phyloP scores from a whole-genome alignment of 2,888 invertebrate genomes.

The Drosophila fulvimacula region DNA sequence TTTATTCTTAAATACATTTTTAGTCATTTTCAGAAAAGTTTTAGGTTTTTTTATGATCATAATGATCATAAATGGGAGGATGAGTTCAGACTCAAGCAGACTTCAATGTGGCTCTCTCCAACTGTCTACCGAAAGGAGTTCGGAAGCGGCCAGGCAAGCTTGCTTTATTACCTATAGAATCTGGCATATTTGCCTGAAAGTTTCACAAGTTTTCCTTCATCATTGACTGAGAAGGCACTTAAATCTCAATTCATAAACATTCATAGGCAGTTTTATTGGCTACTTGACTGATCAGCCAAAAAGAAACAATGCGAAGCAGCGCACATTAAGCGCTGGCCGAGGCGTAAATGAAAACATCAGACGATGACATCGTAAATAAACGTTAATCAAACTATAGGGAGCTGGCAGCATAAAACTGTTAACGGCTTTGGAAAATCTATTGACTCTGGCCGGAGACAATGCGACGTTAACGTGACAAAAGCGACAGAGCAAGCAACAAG shows the following conservation, averaged over 20 bases:
- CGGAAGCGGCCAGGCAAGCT: no score
- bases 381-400: constrained; percentile 48
- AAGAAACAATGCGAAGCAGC: constrained; percentile 1
- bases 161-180: no score
- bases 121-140: no score
- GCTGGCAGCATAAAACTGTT: constrained; percentile 56
- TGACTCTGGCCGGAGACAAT: constrained; percentile 67
- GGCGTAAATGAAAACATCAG: constrained; percentile 68
- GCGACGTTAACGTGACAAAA: constrained; percentile 64
- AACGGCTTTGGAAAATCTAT: constrained; percentile 65
- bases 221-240: background rate
- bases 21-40: no score
- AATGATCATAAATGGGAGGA: no score
- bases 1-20: no score
- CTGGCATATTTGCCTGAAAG: no score
- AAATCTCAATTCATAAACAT: background rate
- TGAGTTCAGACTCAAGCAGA: no score
- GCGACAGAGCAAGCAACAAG: constrained; percentile 38
- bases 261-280: constrained; percentile 6
- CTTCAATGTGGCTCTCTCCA: no score
- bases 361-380: constrained; percentile 68
- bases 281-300: constrained; percentile 4
- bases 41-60: no score
- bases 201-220: no score
- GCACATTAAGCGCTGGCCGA: constrained; percentile 19